These are phyloP conservation scores for Volucella inanis DNA, from an alignment of 2,888 invertebrate genomes.

Conservation along the genomic window DNA sequence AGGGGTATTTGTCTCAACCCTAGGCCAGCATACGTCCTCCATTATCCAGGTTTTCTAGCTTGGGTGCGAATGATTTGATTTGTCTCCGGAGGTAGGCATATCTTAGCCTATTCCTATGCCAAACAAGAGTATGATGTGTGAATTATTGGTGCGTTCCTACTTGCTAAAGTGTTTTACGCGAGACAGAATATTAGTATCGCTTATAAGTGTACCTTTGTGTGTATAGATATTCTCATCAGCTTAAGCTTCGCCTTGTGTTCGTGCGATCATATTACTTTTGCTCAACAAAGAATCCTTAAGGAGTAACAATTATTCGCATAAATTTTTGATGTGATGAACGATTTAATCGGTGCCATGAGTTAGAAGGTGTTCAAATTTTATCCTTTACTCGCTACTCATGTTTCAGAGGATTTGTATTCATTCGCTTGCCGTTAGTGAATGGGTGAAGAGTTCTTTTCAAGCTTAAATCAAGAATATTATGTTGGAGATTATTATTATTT, in stretches of 20 bases:
- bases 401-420: constrained; percentile 21
- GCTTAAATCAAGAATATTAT: constrained; percentile 28
- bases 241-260: constrained; percentile 9
- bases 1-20: constrained; percentile 1
- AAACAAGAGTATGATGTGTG: constrained; percentile 22
- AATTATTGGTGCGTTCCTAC: constrained; percentile 56
- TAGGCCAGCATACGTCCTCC: background rate
- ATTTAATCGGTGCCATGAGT: constrained; percentile 38
- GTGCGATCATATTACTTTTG: constrained; percentile 40
- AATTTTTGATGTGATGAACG: constrained; percentile 59
- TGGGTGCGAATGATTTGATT: constrained; percentile 62
- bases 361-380: constrained; percentile 54
- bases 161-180: constrained; percentile 35
- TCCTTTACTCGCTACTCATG: constrained; percentile 42
- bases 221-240: constrained; percentile 10
- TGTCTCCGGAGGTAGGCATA: constrained; percentile 16
- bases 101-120: background rate
- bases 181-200: constrained; percentile 38
- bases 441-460: constrained; percentile 8
- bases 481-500: constrained; percentile 44
- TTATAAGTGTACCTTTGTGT: constrained; percentile 4
- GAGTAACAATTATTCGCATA: constrained; percentile 54
- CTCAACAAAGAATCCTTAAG: constrained; percentile 35
- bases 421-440: background rate
- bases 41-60: constrained; percentile 25